These are phyloP conservation scores for Darevskia nairensis DNA, from an alignment of 2,797 vertebrate species.

Conservation along the genomic window DNA sequence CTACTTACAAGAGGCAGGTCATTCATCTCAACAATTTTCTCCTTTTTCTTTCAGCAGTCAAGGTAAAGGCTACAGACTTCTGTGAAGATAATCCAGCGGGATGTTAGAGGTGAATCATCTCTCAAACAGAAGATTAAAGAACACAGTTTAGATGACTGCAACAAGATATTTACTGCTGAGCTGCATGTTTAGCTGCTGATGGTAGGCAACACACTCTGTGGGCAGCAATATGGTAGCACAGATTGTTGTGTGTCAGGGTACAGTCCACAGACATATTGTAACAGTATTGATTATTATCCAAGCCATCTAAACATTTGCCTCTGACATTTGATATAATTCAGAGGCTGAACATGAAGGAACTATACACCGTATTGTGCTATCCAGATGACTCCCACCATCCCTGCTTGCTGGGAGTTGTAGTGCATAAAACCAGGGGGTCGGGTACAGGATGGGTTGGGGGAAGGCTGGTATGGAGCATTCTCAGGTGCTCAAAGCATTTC, in stretches of 20 bases:
- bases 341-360: background rate
- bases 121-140: background rate
- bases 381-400: too few relatives aligned
- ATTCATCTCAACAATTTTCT: background rate
- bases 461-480: too few relatives aligned
- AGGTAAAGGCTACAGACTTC: background rate
- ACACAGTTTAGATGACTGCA: background rate
- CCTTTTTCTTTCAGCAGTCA: background rate
- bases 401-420: too few relatives aligned
- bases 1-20: background rate
- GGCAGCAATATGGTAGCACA: background rate
- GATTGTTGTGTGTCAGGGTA: background rate
- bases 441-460: too few relatives aligned
- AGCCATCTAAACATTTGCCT: background rate
- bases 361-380: too few relatives aligned
- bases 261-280: background rate
- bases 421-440: too few relatives aligned
- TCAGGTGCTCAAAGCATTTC: too few relatives aligned
- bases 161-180: background rate
- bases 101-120: background rate
- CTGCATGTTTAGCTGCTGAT: background rate
- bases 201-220: background rate
- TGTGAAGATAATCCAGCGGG: background rate
- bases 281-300: background rate
- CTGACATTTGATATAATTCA: too few relatives aligned